Evolutionary conservation across 2,888 invertebrate species (phyloP), one percentile per base, ranked within the genome.

Genomic region (Trisateles emortualis): DNA sequence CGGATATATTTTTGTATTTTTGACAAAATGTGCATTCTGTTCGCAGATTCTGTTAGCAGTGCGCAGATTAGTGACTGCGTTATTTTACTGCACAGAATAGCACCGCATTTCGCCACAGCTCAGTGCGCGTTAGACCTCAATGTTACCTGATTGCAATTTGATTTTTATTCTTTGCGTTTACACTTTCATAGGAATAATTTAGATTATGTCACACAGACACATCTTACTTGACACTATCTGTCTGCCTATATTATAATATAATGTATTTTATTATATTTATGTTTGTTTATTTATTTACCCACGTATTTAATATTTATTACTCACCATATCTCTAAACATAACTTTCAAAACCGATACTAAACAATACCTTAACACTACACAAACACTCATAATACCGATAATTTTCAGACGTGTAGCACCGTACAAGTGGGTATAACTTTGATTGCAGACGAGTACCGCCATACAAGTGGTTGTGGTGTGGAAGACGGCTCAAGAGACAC

Each of bases 401-500:
- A 53, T 60, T 72, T 72, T 74, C 74, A 73, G 72, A 74, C 70
- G 59, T 54, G 64, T 71, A 71, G 73, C 70, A 59, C 71, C 71
- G 71, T 72, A 71, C 70, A 72, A 71, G 70, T 71, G 70, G 70
- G 70, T 71, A 62, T 71, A 67, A 73, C 67, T 70, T 67, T 71
- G 61, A 47, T 82, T 82, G 48, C 86, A 94, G 94, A 83, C 94
- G 94, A 53, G 93, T 95, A 58, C 95, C 95, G 0, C 95, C 95
- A 1, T 95, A 95, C 83, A 94, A 95, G 56, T 95, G 95, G 95
- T 79, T 95, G 59, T 91, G 89, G 85, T 87, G 91, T 49, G 83
- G 85, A 0, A 80, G 94, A 79, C 78, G 83, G 16, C 78, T 81
- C 49, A 77, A 75, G 59, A 82, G 86, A 0, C 83, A 81, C 52